Percentiles rank a stretch among this genome's conserved stretches.
Evolutionary conservation across 1,140 invertebrate species (phyloP).

Genomic region (Cryptotermes secundus): DNA sequence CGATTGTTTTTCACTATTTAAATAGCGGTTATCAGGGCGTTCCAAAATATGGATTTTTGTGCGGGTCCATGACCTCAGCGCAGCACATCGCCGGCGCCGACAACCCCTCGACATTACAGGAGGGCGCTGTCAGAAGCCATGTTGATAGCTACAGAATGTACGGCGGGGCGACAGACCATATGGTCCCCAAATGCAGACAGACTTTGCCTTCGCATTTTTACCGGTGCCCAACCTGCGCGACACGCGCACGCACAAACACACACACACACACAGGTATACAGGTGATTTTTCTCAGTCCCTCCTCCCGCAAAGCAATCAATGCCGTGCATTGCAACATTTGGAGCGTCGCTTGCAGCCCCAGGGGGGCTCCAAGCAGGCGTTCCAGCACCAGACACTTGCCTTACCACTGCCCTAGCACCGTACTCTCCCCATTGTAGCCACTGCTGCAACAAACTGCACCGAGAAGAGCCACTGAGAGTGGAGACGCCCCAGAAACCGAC

Average conservation of each 20-base stretch:
- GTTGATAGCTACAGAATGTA: not conserved
- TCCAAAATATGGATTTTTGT: slow-evolving; percentile 1
- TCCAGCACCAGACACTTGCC: not conserved
- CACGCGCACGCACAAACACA: too few species aligned
- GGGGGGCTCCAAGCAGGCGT: too few species aligned
- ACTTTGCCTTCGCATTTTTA: too few species aligned
- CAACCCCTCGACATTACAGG: too few species aligned
- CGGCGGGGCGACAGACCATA: not conserved
- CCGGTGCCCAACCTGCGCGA: too few species aligned
- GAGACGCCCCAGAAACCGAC: not conserved
- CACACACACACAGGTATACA: too few species aligned
- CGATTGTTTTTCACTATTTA: too few species aligned
- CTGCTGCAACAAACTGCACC: not conserved
- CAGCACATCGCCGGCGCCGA: not conserved
- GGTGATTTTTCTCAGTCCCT: too few species aligned
- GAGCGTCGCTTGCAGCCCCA: too few species aligned
- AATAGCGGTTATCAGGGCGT: too few species aligned
- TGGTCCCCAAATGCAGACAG: not conserved
- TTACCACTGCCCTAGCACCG: not conserved
- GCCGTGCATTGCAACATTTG: too few species aligned
- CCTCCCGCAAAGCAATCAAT: too few species aligned
- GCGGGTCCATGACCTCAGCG: not conserved
- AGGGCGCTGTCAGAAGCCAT: not conserved
- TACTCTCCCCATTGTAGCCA: not conserved
- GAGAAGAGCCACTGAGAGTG: not conserved